Evolutionary conservation across 2,888 invertebrate species (phyloP).

Genomic region (Leptinotarsa rubiginosa): DNA sequence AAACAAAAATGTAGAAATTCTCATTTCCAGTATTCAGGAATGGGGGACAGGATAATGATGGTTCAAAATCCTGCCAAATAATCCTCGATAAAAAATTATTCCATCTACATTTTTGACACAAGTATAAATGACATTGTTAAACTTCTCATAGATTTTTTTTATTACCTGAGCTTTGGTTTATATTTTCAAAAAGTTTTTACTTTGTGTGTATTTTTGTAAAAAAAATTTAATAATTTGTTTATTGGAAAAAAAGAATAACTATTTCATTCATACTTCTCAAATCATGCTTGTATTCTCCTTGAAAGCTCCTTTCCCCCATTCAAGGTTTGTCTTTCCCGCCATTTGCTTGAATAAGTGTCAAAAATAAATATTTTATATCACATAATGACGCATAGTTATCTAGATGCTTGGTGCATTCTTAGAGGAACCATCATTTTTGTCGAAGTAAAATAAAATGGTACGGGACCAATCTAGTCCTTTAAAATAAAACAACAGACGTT

Average conservation of each 20-base stretch:
- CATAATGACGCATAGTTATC: slow-evolving; percentile 1
- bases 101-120: too few relatives aligned
- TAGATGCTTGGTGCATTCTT: slow-evolving; percentile 5
- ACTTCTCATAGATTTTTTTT: too few relatives aligned
- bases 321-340: neutral
- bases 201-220: too few relatives aligned
- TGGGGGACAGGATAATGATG: neutral
- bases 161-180: too few relatives aligned
- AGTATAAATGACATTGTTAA: too few relatives aligned
- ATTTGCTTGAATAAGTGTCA: neutral
- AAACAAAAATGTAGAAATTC: neutral
- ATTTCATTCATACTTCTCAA: too few relatives aligned
- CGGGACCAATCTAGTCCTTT: slow-evolving; percentile 55
- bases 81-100: neutral
- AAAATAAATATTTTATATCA: slow-evolving; percentile 11
- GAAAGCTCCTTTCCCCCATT: neutral
- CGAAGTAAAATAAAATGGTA: slow-evolving; percentile 39
- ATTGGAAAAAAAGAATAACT: too few relatives aligned
- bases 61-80: neutral
- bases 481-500: slow-evolving; percentile 16
- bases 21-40: neutral
- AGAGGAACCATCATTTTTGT: slow-evolving; percentile 10
- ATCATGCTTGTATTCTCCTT: neutral
- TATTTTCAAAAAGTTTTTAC: too few relatives aligned
- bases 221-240: too few relatives aligned